phyloP scores from a whole-genome alignment of 1,140 invertebrate genomes.

The Drosophila subpulchrella region DNA sequence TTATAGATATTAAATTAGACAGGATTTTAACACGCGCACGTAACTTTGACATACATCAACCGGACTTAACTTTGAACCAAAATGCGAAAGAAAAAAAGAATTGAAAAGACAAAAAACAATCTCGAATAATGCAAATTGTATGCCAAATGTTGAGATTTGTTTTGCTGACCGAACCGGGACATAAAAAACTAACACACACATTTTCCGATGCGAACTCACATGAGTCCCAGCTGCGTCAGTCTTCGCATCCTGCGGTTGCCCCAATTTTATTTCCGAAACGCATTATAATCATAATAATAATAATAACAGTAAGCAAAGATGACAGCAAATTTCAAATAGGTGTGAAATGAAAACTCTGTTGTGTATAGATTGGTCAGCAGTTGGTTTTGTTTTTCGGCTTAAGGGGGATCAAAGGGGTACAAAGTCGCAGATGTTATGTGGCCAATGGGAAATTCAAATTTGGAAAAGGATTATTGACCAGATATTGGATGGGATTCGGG shows the following conservation, averaged over 20 bases:
- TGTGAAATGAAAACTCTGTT: constrained; percentile 59
- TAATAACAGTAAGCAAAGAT: constrained; percentile 58
- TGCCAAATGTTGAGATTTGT: constrained; percentile 74
- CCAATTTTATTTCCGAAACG: constrained; percentile 69
- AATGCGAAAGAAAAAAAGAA: constrained; percentile 19
- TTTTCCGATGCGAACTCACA: constrained; percentile 38
- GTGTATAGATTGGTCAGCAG: constrained; percentile 45
- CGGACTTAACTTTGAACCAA: constrained; percentile 59
- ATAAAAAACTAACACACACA: constrained; percentile 26
- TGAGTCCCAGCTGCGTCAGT: constrained; percentile 55
- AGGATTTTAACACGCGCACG: constrained; percentile 77
- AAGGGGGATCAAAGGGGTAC: constrained; percentile 18
- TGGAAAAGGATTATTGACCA: constrained; percentile 58
- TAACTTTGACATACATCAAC: constrained; percentile 80
- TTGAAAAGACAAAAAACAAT: constrained; percentile 9
- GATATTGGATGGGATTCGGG: constrained; percentile 32
- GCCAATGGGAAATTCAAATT: constrained; percentile 61
- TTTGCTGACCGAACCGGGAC: constrained; percentile 67
- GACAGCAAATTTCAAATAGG: constrained; percentile 62
- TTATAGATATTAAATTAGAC: constrained; percentile 82
- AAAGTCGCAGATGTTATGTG: constrained; percentile 56
- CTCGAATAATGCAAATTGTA: constrained; percentile 70
- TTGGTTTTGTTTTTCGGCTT: constrained; percentile 30
- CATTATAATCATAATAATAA: constrained; percentile 79
- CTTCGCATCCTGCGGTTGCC: constrained; percentile 38